Base-by-base conservation (phyloP, 2,797 vertebrate species). In the Sebastes dallii region DNA sequence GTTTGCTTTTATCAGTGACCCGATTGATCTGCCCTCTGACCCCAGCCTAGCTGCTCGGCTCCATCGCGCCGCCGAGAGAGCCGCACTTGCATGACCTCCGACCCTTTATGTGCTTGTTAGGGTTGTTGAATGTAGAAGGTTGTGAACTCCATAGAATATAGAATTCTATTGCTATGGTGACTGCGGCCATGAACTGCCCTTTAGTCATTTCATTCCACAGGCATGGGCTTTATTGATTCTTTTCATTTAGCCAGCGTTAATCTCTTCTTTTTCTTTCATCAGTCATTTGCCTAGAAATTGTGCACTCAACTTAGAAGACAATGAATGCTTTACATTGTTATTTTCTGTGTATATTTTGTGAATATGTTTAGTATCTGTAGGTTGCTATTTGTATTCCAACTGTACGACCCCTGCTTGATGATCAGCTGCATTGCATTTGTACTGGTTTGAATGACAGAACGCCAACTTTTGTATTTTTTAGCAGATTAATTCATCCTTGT, bases 91-190 rank as follows among this genome's bases (percentile, higher is more conserved):
- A 91, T 93, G 91, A 88, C 87, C 84, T 91, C 66, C 13, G 25
- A 82, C 75, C 83, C 77, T 79, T 70, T 56, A 18, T 84, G 81
- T 87, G 83, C 84, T 89, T 86, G 86, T 92, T 90, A 89, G 84
- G 88, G 87, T 87, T 88, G 78, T 69, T 87, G 87, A 91, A 91
- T 91, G 86, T 91, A 91, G 74, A 89, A 75, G 78, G 86, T 89
- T 81, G 66, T 77, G 72, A 84, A 81, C 80, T 82, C 75, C 75
- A 82, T 78, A 86, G 75, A 79, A 78, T 78, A 82, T 76, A 86
- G 64, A 60, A 78, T 36, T 80, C 20, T 81, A 83, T 84, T 32
- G 59, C 75, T 77, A 79, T 86, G 76, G 72, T 70, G 77, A 87
- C 75, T 60, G 66, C 29, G 27, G 74, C 76, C 71, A 66, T 65